A percentile compares a stretch with the other conserved stretches of the same genome.
Conservation (phyloP, 2,888 invertebrate genomes). For the Leuctra nigra region DNA sequence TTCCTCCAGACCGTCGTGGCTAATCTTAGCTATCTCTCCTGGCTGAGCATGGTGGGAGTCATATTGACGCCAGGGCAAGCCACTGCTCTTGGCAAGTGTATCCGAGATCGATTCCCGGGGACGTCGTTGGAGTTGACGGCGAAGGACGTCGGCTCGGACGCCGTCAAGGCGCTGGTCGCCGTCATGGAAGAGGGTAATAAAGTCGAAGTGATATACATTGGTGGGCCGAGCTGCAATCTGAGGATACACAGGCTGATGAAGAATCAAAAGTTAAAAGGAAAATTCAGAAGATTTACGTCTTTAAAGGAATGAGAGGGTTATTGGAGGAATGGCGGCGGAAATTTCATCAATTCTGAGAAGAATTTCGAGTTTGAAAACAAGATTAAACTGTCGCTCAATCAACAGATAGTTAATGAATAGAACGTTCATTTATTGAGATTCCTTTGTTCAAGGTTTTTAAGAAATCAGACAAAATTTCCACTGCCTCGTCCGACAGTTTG, state of each 20-base stretch:
- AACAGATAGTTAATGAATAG: neutral
- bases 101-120: constrained; percentile 39
- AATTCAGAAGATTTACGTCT: constrained; percentile 29
- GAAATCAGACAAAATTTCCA: too few relatives aligned
- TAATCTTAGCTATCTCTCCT: constrained; percentile 38
- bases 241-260: constrained; percentile 27
- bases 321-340: neutral
- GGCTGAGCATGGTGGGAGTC: constrained; percentile 40
- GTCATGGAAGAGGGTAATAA: constrained; percentile 39
- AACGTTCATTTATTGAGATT: neutral
- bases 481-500: too few relatives aligned
- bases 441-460: too few relatives aligned
- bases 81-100: constrained; percentile 38
- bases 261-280: constrained; percentile 29
- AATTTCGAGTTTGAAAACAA: neutral
- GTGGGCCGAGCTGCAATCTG: constrained; percentile 36
- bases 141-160: constrained; percentile 38
- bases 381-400: neutral
- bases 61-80: constrained; percentile 38
- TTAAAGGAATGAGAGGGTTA: constrained; percentile 28
- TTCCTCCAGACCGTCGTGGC: constrained; percentile 36
- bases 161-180: constrained; percentile 38
- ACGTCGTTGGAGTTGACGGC: constrained; percentile 38
- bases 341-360: neutral
- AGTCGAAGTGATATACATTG: constrained; percentile 38